Conservation (phyloP, 2,888 invertebrate genomes). For the Hartigia nigra region DNA sequence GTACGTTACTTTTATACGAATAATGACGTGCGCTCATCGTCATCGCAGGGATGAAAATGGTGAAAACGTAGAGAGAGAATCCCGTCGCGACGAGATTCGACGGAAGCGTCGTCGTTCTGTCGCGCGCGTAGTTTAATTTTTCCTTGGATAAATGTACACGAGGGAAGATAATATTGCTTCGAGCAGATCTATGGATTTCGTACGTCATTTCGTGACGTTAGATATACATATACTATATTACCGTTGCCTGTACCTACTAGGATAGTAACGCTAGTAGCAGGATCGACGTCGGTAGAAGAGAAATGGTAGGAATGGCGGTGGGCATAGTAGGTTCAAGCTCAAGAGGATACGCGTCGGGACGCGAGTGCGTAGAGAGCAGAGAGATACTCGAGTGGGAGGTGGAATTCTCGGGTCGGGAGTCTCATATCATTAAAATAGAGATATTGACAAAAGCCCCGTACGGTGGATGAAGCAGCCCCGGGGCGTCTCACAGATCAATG, state of each 20-base stretch:
- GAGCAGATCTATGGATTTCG: background rate
- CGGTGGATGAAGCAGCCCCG: constrained; percentile 32
- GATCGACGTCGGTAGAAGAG: background rate
- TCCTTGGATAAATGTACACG: background rate
- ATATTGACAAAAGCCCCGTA: constrained; percentile 61
- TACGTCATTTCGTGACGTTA: background rate
- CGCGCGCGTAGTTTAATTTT: background rate
- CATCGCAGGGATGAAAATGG: background rate
- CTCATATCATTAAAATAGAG: constrained; percentile 65
- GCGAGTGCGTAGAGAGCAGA: background rate
- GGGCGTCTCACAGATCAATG: constrained; percentile 64
- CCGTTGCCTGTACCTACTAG: background rate
- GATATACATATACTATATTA: background rate
- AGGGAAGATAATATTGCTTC: background rate
- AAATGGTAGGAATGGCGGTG: background rate
- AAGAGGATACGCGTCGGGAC: constrained; percentile 2
- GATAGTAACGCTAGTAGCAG: background rate
- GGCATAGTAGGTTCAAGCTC: background rate
- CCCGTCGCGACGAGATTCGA: background rate
- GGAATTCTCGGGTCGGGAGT: constrained; percentile 24
- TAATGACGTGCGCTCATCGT: background rate
- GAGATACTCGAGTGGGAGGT: background rate
- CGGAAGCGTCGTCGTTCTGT: background rate
- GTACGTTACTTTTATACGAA: background rate
- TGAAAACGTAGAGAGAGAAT: background rate